A percentile compares a stretch with the other conserved stretches of the same genome.
Conservation (phyloP, 2,113 vertebrate genomes). For the Plecturocebus donacophilus region DNA sequence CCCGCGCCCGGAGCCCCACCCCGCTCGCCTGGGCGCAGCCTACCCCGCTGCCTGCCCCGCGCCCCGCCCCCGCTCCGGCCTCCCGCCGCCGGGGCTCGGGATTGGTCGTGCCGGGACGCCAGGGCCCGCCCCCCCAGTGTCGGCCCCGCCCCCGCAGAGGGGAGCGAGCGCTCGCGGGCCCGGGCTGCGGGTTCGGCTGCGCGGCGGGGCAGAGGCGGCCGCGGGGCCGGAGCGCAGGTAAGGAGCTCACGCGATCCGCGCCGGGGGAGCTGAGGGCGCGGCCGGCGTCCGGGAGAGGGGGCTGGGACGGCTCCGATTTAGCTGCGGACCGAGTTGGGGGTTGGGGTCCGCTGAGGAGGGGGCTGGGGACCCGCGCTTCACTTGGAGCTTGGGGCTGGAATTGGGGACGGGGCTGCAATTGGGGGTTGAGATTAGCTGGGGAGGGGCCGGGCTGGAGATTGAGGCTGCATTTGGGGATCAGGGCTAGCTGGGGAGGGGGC, state of each 20-base stretch:
- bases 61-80: conserved; percentile 50
- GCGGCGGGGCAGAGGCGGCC: conserved; percentile 47
- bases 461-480: background rate
- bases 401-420: too few species aligned
- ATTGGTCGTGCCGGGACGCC: conserved; percentile 16
- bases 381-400: too few species aligned
- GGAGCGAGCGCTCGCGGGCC: background rate
- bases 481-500: background rate
- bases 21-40: background rate
- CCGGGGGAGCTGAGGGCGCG: background rate
- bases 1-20: background rate
- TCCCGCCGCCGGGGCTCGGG: background rate
- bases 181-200: conserved; percentile 55
- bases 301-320: background rate
- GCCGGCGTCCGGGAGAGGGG: background rate
- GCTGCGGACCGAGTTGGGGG: background rate
- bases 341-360: background rate
- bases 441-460: background rate
- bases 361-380: too few species aligned
- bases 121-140: background rate
- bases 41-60: conserved; percentile 36
- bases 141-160: conserved; percentile 41
- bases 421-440: background rate
- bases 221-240: conserved; percentile 12
- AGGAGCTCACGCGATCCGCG: background rate